Evolutionary conservation across 2,797 vertebrate species (phyloP).

Genomic region (Atherinosoma microstoma): DNA sequence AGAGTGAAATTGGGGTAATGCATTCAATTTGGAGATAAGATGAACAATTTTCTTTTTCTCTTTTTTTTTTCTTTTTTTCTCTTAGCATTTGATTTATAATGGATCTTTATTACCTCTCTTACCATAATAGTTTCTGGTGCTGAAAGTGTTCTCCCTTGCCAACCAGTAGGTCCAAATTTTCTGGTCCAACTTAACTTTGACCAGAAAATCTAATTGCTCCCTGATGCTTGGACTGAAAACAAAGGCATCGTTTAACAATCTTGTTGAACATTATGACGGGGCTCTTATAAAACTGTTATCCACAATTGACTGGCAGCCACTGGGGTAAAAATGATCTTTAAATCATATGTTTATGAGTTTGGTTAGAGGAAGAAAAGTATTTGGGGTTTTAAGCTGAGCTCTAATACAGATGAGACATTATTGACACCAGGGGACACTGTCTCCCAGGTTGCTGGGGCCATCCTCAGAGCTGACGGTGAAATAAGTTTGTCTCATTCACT

Average conservation of each 20-base stretch:
- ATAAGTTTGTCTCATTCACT: constrained; percentile 30
- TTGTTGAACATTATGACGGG: constrained; percentile 46
- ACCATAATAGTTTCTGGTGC: constrained; percentile 57
- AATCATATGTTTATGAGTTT: constrained; percentile 53
- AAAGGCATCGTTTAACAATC: constrained; percentile 63
- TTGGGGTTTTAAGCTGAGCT: constrained; percentile 52
- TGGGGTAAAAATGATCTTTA: constrained; percentile 39
- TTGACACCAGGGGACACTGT: constrained; percentile 87
- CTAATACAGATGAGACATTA: constrained; percentile 56
- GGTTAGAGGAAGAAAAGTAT: constrained; percentile 35
- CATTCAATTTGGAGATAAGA: constrained; percentile 49
- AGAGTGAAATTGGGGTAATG: constrained; percentile 32
- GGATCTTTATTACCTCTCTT: constrained; percentile 53
- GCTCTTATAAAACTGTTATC: constrained; percentile 44
- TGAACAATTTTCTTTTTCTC: not conserved
- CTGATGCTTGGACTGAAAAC: constrained; percentile 71
- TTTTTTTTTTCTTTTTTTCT: not conserved
- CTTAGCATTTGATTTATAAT: constrained; percentile 36
- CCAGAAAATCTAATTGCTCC: constrained; percentile 60
- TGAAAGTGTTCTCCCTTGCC: constrained; percentile 42
- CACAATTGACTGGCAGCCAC: constrained; percentile 49
- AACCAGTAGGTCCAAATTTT: constrained; percentile 54
- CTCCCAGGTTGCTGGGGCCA: constrained; percentile 70
- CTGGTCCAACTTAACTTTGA: constrained; percentile 44
- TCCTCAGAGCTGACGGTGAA: constrained; percentile 42